Base-by-base conservation (phyloP, 2,888 invertebrate species). In the Ornithoptera alexandrae region DNA sequence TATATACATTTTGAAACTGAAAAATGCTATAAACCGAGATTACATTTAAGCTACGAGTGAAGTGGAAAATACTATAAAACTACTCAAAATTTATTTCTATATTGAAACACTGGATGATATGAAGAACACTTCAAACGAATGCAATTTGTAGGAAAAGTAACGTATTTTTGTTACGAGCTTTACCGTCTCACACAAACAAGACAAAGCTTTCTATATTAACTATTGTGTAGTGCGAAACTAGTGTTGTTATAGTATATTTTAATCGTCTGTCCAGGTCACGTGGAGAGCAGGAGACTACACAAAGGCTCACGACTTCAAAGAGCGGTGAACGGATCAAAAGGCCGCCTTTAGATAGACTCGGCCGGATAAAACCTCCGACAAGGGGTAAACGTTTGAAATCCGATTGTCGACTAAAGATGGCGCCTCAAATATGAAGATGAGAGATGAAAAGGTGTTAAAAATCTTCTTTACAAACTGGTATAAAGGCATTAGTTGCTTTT, bases 361-460 rank as follows among this genome's bases (percentile, higher is more conserved):
- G 75, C 76, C 79, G 84, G 86, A 85, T 86, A 82, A 87, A 87
- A 82, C 85, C 83, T 78, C 78, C 79, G 75, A 74, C 75, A 82
- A 83, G 82, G 79, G 79, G 79, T 80, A 77, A 85, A 79, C 84
- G 84, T 84, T 86, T 88, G 83, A 85, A 88, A 88, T 87, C 84
- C 82, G 88, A 89, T 88, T 89, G 87, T 86, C 81, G 83, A 84
- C 81, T 84, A 80, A 78, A 85, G 82, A 84, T 86, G 82, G 71
- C 77, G 60, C 76, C 75, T 76, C 75, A 79, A 79, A 83, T 17
- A 50, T 50, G 50, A 50, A 84, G 20, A 84, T 75, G 76, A 74
- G 70, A 72, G 71, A 75, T 80, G 76, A 81, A 84, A 82, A 86
- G 83, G 84, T 84, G 84, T 70, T 64, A 83, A 76, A 80, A 75